These are phyloP conservation scores for Antrozous pallidus DNA, from an alignment of 2,797 vertebrate genomes.

Conservation along the genomic window DNA sequence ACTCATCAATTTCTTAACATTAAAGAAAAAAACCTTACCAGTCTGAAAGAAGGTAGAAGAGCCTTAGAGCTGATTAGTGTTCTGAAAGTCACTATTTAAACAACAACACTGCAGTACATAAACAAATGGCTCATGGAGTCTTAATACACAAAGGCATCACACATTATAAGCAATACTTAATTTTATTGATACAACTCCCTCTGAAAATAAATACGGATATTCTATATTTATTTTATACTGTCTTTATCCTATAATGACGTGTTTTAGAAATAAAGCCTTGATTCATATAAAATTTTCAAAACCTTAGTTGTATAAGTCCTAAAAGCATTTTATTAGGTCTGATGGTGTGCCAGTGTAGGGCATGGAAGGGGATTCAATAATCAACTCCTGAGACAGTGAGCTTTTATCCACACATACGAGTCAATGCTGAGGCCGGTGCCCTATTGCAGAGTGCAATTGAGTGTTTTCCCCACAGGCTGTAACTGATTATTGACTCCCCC, in stretches of 20 bases:
- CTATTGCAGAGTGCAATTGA: constrained; percentile 76
- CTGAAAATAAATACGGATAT: constrained; percentile 32
- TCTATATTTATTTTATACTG: neutral
- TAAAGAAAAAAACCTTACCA: neutral
- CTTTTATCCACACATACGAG: constrained; percentile 82
- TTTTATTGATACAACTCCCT: neutral
- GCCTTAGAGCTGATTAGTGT: neutral
- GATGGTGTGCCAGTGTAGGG: constrained; percentile 75
- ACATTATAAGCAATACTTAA: constrained; percentile 22
- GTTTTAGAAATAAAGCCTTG: constrained; percentile 66
- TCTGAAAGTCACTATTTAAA: neutral
- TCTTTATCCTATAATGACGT: constrained; percentile 49
- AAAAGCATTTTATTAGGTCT: constrained; percentile 76
- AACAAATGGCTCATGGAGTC: neutral
- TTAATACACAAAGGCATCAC: neutral
- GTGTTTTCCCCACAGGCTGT: constrained; percentile 86
- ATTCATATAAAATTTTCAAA: constrained; percentile 65
- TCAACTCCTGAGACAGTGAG: constrained; percentile 77
- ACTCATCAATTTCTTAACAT: neutral
- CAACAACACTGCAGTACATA: neutral
- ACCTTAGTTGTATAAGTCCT: constrained; percentile 65
- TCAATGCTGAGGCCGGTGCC: constrained; percentile 79
- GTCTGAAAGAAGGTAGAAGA: neutral
- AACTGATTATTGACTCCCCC: constrained; percentile 88
- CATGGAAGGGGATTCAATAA: constrained; percentile 80